phyloP scores from a whole-genome alignment of 2,888 invertebrate species.

The Gibbula magus region DNA sequence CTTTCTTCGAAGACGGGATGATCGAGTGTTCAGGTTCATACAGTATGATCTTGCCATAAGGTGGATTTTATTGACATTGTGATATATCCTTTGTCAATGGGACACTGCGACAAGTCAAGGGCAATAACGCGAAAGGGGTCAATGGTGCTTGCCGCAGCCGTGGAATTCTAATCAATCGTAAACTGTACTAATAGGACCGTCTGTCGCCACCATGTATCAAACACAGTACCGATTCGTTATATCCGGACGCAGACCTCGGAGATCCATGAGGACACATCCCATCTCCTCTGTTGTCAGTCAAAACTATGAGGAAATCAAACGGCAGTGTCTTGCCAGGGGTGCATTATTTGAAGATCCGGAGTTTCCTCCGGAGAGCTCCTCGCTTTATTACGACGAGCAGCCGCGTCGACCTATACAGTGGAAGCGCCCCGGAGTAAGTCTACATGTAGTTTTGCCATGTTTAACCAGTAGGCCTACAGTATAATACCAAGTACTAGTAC shows the following conservation, averaged over 20 bases:
- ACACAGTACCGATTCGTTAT: background rate
- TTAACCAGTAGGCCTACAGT: no score
- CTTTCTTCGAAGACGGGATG: no score
- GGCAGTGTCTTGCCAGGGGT: background rate
- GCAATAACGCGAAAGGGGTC: background rate
- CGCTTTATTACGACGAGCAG: background rate
- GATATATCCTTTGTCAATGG: no score
- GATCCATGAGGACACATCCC: background rate
- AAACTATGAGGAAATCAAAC: constrained; percentile 6
- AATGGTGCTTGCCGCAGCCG: background rate
- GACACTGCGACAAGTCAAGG: no score
- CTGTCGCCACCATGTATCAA: constrained; percentile 12
- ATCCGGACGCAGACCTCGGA: background rate
- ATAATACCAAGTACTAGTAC: no score
- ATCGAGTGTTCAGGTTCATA: no score
- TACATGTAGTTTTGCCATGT: background rate
- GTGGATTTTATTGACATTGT: no score
- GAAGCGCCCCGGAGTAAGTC: constrained; percentile 1
- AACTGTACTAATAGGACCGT: background rate
- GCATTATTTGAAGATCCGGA: constrained; percentile 1
- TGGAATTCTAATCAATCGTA: background rate
- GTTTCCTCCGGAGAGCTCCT: background rate
- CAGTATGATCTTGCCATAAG: no score
- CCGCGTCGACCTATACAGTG: background rate
- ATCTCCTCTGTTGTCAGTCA: background rate